A percentile compares a stretch with the other conserved stretches of the same genome.
These are phyloP conservation scores for Glyptemys insculpta DNA, from an alignment of 2,797 vertebrate species.

Conservation along the genomic window DNA sequence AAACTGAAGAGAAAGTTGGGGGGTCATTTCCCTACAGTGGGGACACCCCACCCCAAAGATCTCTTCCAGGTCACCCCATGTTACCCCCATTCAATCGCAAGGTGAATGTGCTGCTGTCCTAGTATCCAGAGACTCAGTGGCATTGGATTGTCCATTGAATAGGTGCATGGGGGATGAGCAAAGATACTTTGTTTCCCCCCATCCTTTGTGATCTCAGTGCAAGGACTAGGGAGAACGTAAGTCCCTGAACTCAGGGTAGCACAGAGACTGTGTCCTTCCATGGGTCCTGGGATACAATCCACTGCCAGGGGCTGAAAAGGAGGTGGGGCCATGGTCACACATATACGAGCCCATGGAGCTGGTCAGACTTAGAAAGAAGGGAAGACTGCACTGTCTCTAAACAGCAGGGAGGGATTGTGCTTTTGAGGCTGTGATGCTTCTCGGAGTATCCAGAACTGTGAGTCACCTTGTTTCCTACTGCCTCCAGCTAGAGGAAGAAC, in stretches of 20 bases:
- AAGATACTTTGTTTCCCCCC: neutral
- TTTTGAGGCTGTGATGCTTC: neutral
- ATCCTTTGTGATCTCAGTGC: neutral
- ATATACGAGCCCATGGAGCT: too few relatives aligned
- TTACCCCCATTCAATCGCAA: neutral
- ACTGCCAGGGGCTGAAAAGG: accelerated
- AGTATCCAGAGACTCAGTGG: neutral
- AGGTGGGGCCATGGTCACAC: too few relatives aligned
- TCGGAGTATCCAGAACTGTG: neutral
- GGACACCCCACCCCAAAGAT: neutral
- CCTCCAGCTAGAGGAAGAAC: neutral
- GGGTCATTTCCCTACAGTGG: neutral
- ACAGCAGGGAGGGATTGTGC: neutral
- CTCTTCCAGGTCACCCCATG: neutral
- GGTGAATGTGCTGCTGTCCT: neutral
- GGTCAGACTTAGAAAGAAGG: neutral
- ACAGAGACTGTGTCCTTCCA: neutral
- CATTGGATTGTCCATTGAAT: neutral
- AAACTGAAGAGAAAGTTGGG: neutral
- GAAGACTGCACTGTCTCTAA: neutral
- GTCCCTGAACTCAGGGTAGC: neutral
- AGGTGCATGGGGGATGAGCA: neutral
- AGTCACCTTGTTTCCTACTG: neutral
- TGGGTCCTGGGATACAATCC: neutral
- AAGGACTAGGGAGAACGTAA: neutral